phyloP scores from a whole-genome alignment of 2,113 vertebrate genomes.

The Cryptomyrus ogoouensis region DNA sequence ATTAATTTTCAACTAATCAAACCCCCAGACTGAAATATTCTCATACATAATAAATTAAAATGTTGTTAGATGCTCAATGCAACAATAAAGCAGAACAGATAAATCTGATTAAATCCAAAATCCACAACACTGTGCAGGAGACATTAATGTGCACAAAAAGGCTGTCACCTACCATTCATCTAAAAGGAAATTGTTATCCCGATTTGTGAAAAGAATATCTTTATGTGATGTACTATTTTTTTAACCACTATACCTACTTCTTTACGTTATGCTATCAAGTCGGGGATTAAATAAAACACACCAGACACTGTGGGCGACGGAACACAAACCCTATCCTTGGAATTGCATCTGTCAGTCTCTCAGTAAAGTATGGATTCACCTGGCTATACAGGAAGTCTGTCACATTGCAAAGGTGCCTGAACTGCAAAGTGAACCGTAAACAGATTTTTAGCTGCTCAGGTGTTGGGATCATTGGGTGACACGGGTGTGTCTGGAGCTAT shows the following conservation, averaged over 20 bases:
- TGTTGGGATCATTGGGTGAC: background rate
- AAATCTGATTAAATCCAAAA: background rate
- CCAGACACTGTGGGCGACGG: background rate
- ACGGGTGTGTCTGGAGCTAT: background rate
- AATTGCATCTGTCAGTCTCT: background rate
- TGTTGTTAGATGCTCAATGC: background rate
- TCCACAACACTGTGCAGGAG: background rate
- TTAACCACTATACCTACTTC: background rate
- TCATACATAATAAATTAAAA: background rate
- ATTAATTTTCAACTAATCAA: background rate
- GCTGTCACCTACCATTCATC: background rate
- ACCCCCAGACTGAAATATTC: background rate
- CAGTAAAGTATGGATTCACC: background rate
- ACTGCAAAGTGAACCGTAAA: background rate
- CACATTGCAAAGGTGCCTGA: background rate
- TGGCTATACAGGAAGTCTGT: background rate
- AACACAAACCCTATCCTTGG: background rate
- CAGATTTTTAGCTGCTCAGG: background rate
- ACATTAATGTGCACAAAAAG: background rate
- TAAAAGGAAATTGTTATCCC: background rate
- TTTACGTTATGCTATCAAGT: background rate
- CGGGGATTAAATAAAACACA: background rate
- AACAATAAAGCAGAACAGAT: background rate
- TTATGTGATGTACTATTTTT: background rate
- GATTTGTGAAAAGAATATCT: background rate